Evolutionary conservation across 2,113 vertebrate genomes (phyloP), one percentile per base, ranked within the genome.

Genomic region (Amia ocellicauda): DNA sequence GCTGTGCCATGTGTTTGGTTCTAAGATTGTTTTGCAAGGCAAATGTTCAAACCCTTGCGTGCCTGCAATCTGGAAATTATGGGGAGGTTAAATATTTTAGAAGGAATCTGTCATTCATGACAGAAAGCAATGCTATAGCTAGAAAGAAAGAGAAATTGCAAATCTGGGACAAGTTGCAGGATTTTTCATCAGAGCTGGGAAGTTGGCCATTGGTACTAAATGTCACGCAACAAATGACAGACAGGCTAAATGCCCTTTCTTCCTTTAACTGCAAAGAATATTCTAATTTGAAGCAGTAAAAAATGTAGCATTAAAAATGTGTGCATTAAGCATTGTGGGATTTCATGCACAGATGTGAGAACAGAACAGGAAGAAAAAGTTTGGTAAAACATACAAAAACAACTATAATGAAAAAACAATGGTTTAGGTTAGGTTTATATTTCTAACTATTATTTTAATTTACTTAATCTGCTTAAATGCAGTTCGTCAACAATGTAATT

Each of bases 211-310:
- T 70, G 76, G 77, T 62, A 72, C 79, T 80, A 5, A 36, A 79
- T 83, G 83, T 85, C 88, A 89, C 83, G 88, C 85, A 69, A 89
- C 81, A 81, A 84, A 86, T 86, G 81, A 62, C 55, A 64, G 54
- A 55, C 60, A 43, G 31, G 52, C 52, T 8, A 23, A 20, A 52
- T n/a, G 23, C 22, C n/a, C 8, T 59, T 36, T 36, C 31, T 36
- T 58, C 59, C 58, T 16, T 45, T 29, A n/a, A 17, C 14, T 26
- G 0, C 2, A 29, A 31, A 31, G 14, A 17, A 20, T 17, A 8
- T 16, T 47, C 8, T 22, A 16, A 7, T 24, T 53, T 7, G 31
- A 36, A n/a, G n/a, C 42, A 40, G 29, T 22, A n/a, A 8, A 51
- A 59, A 58, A 29, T 31, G 31, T 27, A 17, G 20, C 13, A 45